Evolutionary conservation across 2,113 vertebrate species (phyloP).

Genomic region (Heteronetta atricapilla): DNA sequence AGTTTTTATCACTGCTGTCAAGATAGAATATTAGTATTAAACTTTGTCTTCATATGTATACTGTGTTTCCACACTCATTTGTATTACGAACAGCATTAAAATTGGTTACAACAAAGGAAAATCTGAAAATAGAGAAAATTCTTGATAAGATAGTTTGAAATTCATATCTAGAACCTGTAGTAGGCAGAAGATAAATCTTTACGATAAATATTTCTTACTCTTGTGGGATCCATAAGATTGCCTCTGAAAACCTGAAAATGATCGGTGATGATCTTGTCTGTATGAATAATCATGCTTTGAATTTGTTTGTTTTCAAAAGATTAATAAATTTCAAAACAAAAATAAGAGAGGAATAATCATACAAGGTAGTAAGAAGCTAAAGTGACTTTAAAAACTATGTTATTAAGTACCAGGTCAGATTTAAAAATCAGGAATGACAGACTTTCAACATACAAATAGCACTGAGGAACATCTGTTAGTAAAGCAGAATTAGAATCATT

Average conservation of each 20-base stretch:
- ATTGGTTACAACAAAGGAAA: not conserved
- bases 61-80: slow-evolving; percentile 31
- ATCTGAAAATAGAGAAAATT: not conserved
- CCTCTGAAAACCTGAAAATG: not conserved
- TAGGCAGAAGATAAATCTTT: not conserved
- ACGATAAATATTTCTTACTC: not conserved
- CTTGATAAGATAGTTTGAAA: not conserved
- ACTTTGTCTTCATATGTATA: not conserved
- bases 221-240: not conserved
- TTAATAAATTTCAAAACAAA: not conserved
- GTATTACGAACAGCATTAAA: slow-evolving; percentile 25
- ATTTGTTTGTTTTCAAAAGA: not conserved
- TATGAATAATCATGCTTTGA: not conserved
- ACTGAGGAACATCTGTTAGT: not conserved
- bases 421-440: not conserved
- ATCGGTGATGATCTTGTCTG: not conserved
- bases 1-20: slow-evolving; percentile 55
- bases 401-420: not conserved
- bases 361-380: not conserved
- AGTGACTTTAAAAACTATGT: not conserved
- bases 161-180: not conserved
- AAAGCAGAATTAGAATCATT: not conserved
- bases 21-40: slow-evolving; percentile 54
- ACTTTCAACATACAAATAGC: not conserved
- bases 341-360: not conserved